Conservation (phyloP, 2,888 invertebrate genomes). For the Eledona agricola region DNA sequence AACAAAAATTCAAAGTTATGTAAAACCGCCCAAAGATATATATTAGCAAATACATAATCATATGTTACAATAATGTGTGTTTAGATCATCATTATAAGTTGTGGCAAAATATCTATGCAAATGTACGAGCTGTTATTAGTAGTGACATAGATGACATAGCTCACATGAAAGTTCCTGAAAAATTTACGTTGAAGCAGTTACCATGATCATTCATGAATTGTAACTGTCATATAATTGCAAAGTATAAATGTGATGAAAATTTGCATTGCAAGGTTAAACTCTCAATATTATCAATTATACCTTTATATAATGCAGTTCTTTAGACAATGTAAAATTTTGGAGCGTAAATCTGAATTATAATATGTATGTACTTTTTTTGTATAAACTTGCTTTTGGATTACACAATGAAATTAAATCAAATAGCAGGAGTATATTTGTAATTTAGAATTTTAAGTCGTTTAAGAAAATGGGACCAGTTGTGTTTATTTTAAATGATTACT, state of each 20-base stretch:
- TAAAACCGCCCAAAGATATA: slow-evolving; percentile 26
- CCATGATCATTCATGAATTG: slow-evolving; percentile 23
- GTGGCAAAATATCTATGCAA: slow-evolving; percentile 17
- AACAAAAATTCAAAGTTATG: slow-evolving; percentile 34
- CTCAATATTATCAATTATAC: slow-evolving; percentile 24
- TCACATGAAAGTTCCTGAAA: slow-evolving; percentile 13
- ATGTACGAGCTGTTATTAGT: slow-evolving; percentile 13
- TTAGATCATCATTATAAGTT: slow-evolving; percentile 18
- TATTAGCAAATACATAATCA: slow-evolving; percentile 25
- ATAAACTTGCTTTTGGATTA: slow-evolving; percentile 18
- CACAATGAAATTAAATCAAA: slow-evolving; percentile 18
- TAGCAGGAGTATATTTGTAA: slow-evolving; percentile 1
- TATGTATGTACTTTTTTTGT: slow-evolving; percentile 21
- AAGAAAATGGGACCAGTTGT: no score
- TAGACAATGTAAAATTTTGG: slow-evolving; percentile 31
- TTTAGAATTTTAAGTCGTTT: no score
- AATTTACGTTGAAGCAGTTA: slow-evolving; percentile 29
- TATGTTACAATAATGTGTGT: slow-evolving; percentile 16
- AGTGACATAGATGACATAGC: slow-evolving; percentile 8
- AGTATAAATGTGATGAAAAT: slow-evolving; percentile 29
- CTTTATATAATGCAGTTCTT: slow-evolving; percentile 35
- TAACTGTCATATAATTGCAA: slow-evolving; percentile 31
- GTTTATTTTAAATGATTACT: background rate
- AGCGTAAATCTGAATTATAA: slow-evolving; percentile 21
- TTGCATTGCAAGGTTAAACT: slow-evolving; percentile 32